Percentiles rank a stretch among this genome's conserved stretches.
Evolutionary conservation across 2,113 vertebrate species (phyloP).

Genomic region (Junco hyemalis): DNA sequence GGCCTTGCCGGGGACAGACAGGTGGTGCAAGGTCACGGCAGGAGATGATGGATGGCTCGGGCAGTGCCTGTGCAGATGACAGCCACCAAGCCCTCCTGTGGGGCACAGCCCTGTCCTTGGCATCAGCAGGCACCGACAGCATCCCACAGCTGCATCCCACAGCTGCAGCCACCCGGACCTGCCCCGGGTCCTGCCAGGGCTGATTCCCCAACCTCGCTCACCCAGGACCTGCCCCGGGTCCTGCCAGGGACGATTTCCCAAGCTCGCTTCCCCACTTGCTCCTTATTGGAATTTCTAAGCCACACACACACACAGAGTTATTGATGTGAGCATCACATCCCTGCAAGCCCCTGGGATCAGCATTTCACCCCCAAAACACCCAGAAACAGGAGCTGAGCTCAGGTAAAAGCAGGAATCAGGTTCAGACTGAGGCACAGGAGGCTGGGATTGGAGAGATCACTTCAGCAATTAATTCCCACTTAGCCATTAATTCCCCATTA

Average conservation of each 20-base stretch:
- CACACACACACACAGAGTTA: neutral
- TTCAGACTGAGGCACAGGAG: neutral
- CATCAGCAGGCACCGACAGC: neutral
- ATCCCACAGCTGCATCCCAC: neutral
- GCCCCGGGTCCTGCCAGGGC: too few relatives aligned
- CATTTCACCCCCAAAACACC: accelerated
- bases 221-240: too few relatives aligned
- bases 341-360: neutral
- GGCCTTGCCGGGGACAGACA: neutral
- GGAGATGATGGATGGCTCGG: slow-evolving; percentile 39
- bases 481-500: neutral
- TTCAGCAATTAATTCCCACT: neutral
- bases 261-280: neutral
- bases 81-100: neutral
- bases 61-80: neutral
- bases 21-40: slow-evolving; percentile 20
- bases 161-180: neutral
- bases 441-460: neutral
- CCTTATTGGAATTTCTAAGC: neutral
- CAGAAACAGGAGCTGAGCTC: neutral
- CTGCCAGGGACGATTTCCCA: neutral
- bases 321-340: neutral
- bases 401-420: neutral
- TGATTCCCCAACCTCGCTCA: too few relatives aligned
- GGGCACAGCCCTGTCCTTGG: neutral